phyloP scores from a whole-genome alignment of 2,113 vertebrate genomes.

The Pangasianodon hypophthalmus region DNA sequence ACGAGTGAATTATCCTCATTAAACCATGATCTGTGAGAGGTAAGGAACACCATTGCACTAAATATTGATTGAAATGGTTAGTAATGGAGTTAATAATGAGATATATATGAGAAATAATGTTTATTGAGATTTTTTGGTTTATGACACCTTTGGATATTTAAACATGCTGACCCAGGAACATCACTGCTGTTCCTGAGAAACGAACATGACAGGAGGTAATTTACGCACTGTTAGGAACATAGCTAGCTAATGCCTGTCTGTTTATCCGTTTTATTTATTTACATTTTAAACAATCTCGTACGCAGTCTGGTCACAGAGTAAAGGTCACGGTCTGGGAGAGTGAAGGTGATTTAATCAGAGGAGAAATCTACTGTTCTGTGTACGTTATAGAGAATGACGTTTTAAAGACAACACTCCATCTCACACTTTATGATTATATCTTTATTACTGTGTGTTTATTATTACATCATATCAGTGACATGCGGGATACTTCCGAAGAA shows the following conservation, averaged over 20 bases:
- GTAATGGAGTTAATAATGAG: too few relatives aligned
- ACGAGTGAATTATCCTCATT: neutral
- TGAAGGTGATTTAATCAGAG: neutral
- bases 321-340: neutral
- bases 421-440: neutral
- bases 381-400: neutral
- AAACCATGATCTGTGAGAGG: too few relatives aligned
- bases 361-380: neutral
- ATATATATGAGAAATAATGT: too few relatives aligned
- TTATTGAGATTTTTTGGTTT: neutral
- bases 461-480: neutral
- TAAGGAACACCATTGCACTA: too few relatives aligned
- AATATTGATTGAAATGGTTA: too few relatives aligned
- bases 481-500: neutral
- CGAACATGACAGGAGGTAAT: too few relatives aligned
- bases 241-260: neutral
- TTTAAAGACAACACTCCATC: neutral
- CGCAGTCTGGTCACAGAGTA: neutral
- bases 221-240: neutral
- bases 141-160: neutral
- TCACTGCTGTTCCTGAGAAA: neutral
- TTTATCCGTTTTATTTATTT: neutral
- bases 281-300: neutral
- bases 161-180: neutral
- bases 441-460: neutral